Evolutionary conservation across 2,797 vertebrate genomes (phyloP), one percentile per base, ranked within the genome.

Genomic region (Sciaenops ocellatus): DNA sequence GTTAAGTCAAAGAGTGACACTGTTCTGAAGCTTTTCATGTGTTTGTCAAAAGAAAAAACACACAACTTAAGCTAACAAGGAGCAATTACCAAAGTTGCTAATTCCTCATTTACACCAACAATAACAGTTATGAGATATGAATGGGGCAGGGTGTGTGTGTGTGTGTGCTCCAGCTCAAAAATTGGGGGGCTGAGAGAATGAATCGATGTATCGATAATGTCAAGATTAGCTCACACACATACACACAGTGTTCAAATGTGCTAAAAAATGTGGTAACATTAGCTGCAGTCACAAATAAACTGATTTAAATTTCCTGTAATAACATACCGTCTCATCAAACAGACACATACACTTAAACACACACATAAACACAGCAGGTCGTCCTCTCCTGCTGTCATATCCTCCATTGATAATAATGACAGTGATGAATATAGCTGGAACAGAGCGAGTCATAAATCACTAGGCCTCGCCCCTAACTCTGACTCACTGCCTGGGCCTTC

Each of bases 321-420:
- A 88, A 79, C 74, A 68, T 26, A 77, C 18, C n/a, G 82, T 76
- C 78, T 82, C 82, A 81, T 79, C 51, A 71, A 52, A 61, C 30
- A 51, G 44, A 80, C 52, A 60, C 47, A 50, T 67, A 72, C 38
- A 44, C 28, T 44, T 8, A 22, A 10, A 48, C 34, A 68, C 46
- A 73, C 30, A 70, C 9, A 70, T 62, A 85, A 42, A 82, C 85
- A 69, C 80, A 89, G 83, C 76, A 78, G 72, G 80, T 64, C 12
- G 38, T 66, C 83, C 69, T 78, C 76, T 79, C 90, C 89, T 82
- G 85, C 89, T 87, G 91, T 92, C 92, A 91, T 87, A 92, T 89
- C 73, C 80, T 88, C 85, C 81, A 90, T 92, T 91, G 91, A 93
- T 93, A 93, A 93, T 92, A 91, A 93, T 82, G 90, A 91, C 90